Conservation (phyloP, 2,113 vertebrate species). For the Cichladusa arquata region DNA sequence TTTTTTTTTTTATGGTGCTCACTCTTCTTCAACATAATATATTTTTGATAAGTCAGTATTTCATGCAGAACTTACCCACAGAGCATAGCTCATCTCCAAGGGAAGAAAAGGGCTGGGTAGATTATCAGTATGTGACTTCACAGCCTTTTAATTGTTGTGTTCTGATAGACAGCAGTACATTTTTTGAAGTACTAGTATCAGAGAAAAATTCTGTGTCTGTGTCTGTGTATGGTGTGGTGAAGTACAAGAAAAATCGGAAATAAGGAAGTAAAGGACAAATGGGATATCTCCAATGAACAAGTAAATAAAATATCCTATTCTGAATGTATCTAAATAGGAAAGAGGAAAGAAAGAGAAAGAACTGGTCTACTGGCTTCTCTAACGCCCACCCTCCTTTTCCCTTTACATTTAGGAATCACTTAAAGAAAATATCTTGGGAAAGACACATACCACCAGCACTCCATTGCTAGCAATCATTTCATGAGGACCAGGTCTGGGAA, state of each 20-base stretch:
- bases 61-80: not conserved
- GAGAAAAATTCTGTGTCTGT: not conserved
- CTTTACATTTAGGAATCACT: not conserved
- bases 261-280: not conserved
- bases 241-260: not conserved
- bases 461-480: slow-evolving; percentile 78
- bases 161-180: not conserved
- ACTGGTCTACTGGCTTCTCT: not conserved
- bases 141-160: not conserved
- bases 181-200: not conserved
- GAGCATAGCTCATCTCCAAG: not conserved
- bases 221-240: not conserved
- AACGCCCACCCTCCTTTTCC: not conserved
- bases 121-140: not conserved
- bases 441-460: slow-evolving; percentile 79
- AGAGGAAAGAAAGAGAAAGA: not conserved
- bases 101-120: not conserved
- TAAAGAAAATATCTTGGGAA: not conserved
- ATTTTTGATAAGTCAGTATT: not conserved
- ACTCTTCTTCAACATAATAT: not conserved
- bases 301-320: not conserved
- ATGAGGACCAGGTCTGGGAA: slow-evolving; percentile 68
- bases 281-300: not conserved
- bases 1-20: not conserved
- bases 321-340: not conserved